Evolutionary conservation across 2,113 vertebrate genomes (phyloP), one percentile per base, ranked within the genome.

Genomic region (Sturnira hondurensis): DNA sequence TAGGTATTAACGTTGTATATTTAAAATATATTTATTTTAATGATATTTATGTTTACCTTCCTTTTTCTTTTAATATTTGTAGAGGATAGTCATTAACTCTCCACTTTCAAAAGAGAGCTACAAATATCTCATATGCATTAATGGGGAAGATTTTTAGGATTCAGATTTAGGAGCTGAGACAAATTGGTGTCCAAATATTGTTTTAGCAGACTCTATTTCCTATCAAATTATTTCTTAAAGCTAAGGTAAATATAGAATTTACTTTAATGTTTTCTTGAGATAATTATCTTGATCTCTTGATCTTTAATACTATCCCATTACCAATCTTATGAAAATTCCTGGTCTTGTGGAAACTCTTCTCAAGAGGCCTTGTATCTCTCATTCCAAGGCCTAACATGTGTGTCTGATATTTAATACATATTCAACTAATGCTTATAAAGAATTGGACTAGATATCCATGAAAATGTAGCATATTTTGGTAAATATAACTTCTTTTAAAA

Each of bases 11-110:
- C 4, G 9, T 56, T 50, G 86, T 84, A 68, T 54, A 56, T 52
- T 89, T 68, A 41, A 67, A 54, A 3, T 84, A 20, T 50, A 38
- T 80, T 93, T 92, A 70, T 86, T 91, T 96, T 96, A 28, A 9
- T 92, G 4, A 14, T 7, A 33, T 61, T 92, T 93, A 74, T 28
- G 14, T 93, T 76, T 74, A 61, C 63, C 41, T 61, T 68, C 61
- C 28, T 61, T 54, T 50, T 82, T 47, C 38, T n/a, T 45, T 68
- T 86, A 89, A 77, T 33, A 54, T 84, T 95, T 85, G 73, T 14
- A 94, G 73, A 88, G 7, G 2, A 7, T 38, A 54, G 33, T 11
- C 16, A 93, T 45, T 15, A 68, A 28, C 61, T 83, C 7, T 24
- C 15, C 4, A 71, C 31, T 82, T 95, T 67, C 22, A 58, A 76